phyloP scores from a whole-genome alignment of 2,888 invertebrate species.

The Philereme transversata region DNA sequence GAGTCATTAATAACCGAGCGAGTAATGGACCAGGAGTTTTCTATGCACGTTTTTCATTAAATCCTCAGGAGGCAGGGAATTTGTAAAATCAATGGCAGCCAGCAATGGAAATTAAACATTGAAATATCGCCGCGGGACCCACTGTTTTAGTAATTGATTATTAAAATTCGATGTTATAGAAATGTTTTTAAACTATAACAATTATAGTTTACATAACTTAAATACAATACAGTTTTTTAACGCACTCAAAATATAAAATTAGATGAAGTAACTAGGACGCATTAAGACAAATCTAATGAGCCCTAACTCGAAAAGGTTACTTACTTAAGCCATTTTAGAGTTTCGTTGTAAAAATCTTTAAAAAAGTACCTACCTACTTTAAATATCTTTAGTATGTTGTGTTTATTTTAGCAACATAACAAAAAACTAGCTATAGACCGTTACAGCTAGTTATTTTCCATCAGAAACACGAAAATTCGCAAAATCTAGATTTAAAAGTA shows the following conservation, averaged over 20 bases:
- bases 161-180: neutral
- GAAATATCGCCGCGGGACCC: constrained; percentile 40
- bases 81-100: constrained; percentile 63
- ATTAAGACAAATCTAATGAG: no score
- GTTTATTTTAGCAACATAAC: neutral
- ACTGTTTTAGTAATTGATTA: constrained; percentile 26
- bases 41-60: constrained; percentile 77
- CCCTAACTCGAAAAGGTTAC: no score
- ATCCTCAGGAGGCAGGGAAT: constrained; percentile 56
- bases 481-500: neutral
- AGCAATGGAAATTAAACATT: constrained; percentile 57
- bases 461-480: neutral
- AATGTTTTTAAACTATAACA: no score
- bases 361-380: no score
- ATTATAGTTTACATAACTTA: no score
- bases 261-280: no score
- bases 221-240: no score
- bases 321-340: no score
- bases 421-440: neutral
- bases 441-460: neutral
- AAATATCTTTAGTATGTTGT: no score
- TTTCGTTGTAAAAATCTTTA: no score
- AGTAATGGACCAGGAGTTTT: constrained; percentile 67
- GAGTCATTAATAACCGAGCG: constrained; percentile 62
- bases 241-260: no score